These are phyloP conservation scores for Clarias macrocephalus DNA, from an alignment of 2,113 vertebrate species.

Conservation along the genomic window DNA sequence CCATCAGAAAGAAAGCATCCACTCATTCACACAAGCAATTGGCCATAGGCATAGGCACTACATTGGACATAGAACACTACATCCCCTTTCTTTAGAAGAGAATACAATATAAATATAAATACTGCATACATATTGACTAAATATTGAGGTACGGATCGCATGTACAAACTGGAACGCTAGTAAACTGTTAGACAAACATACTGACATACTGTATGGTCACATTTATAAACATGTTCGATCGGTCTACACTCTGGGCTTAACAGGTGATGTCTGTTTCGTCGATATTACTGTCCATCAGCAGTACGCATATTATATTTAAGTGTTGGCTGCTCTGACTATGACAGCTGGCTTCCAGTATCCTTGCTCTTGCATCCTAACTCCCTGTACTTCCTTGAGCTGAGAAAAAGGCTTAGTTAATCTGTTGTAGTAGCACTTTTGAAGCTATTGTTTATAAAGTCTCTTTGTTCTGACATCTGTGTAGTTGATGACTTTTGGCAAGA, in stretches of 20 bases:
- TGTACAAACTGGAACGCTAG: too few relatives aligned
- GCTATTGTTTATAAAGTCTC: background rate
- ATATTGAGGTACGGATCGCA: too few relatives aligned
- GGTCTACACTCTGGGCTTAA: background rate
- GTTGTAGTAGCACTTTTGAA: conserved; percentile 43
- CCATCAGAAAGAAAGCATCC: too few relatives aligned
- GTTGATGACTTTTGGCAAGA: conserved; percentile 23
- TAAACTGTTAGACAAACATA: too few relatives aligned
- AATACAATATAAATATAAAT: too few relatives aligned
- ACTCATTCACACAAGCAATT: too few relatives aligned
- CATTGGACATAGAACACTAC: too few relatives aligned
- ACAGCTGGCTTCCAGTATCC: conserved; percentile 46
- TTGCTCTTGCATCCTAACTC: conserved; percentile 25
- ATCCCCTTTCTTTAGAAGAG: too few relatives aligned
- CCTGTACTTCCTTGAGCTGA: conserved; percentile 1
- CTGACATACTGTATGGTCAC: too few relatives aligned
- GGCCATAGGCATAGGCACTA: too few relatives aligned
- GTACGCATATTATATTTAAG: conserved; percentile 23
- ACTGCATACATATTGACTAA: too few relatives aligned
- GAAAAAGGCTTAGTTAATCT: conserved; percentile 12
- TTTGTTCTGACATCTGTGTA: background rate
- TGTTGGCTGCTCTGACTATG: conserved; percentile 23
- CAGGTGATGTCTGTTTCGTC: conserved; percentile 28
- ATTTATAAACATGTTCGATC: too few relatives aligned
- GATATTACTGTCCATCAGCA: conserved; percentile 35